These are phyloP conservation scores for Quadriops clusia DNA, from an alignment of 2,888 invertebrate genomes.

Conservation along the genomic window DNA sequence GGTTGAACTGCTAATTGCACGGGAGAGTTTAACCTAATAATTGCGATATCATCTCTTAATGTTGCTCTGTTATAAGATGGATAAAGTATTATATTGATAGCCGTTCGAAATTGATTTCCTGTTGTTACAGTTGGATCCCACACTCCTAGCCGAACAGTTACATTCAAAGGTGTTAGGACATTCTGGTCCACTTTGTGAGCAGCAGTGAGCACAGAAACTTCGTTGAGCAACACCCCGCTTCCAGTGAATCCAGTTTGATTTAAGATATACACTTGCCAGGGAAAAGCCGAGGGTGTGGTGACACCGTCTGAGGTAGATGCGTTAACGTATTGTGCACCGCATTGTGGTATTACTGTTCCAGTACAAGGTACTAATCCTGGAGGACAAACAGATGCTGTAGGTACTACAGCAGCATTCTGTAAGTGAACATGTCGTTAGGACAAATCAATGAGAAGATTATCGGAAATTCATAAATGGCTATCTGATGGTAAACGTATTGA, in stretches of 20 bases:
- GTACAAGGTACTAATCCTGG: constrained; percentile 24
- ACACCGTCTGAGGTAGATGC: constrained; percentile 38
- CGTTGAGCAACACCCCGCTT: constrained; percentile 57
- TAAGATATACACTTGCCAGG: constrained; percentile 49
- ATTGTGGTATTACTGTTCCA: constrained; percentile 25
- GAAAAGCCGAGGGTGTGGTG: too few relatives aligned
- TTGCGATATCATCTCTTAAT: constrained; percentile 69
- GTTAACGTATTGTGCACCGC: constrained; percentile 38
- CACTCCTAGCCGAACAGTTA: too few relatives aligned
- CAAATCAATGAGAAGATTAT: too few relatives aligned
- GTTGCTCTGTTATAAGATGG: constrained; percentile 58
- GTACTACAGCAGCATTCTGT: too few relatives aligned
- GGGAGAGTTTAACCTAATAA: constrained; percentile 53
- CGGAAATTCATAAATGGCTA: too few relatives aligned
- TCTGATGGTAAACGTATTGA: too few relatives aligned
- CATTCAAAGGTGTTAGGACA: too few relatives aligned
- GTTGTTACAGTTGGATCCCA: too few relatives aligned
- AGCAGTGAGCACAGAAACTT: constrained; percentile 52
- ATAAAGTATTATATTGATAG: constrained; percentile 10
- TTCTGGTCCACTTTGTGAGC: constrained; percentile 14
- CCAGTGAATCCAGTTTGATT: constrained; percentile 45
- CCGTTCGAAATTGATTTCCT: too few relatives aligned
- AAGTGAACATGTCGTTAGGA: too few relatives aligned
- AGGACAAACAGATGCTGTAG: too few relatives aligned
- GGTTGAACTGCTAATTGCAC: constrained; percentile 44